phyloP scores from a whole-genome alignment of 23 tunicate species.

The Ascidia mentula region DNA sequence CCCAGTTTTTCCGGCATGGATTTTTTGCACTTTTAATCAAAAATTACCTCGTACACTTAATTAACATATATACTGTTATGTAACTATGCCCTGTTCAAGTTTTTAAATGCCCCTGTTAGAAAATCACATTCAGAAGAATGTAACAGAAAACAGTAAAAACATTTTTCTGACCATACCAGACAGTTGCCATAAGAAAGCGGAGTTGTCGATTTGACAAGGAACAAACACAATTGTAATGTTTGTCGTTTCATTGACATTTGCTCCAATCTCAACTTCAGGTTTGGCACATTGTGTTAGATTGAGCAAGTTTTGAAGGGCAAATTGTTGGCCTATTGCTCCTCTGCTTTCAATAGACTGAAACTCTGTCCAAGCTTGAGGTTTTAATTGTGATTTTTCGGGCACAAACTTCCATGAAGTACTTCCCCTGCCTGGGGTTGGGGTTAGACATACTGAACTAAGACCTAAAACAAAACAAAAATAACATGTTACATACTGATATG shows the following conservation, averaged over 20 bases:
- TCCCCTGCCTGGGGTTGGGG: slow-evolving; percentile 15
- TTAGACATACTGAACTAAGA: slow-evolving; percentile 55
- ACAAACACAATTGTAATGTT: slow-evolving; percentile 23
- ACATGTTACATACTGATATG: too few relatives aligned
- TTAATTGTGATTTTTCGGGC: slow-evolving; percentile 3
- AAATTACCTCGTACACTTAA: too few relatives aligned
- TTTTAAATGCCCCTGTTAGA: too few relatives aligned
- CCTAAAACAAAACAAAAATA: slow-evolving; percentile 32
- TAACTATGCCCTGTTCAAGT: too few relatives aligned
- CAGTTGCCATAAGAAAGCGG: slow-evolving; percentile 61
- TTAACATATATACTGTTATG: too few relatives aligned
- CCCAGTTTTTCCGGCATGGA: too few relatives aligned
- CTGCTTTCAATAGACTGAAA: background rate
- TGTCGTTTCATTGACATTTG: background rate
- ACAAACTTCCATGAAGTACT: slow-evolving; percentile 34
- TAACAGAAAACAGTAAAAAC: background rate
- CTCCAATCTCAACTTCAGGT: slow-evolving; percentile 17
- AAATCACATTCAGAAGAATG: background rate
- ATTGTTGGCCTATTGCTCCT: slow-evolving; percentile 41
- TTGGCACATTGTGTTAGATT: slow-evolving; percentile 59
- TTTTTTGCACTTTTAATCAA: too few relatives aligned
- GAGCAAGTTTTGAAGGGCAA: slow-evolving; percentile 37
- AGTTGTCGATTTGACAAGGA: slow-evolving; percentile 30
- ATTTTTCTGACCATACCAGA: slow-evolving; percentile 22
- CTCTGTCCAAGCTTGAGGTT: background rate